Evolutionary conservation across 2,888 invertebrate species (phyloP).

Genomic region (Therioaphis trifolii): DNA sequence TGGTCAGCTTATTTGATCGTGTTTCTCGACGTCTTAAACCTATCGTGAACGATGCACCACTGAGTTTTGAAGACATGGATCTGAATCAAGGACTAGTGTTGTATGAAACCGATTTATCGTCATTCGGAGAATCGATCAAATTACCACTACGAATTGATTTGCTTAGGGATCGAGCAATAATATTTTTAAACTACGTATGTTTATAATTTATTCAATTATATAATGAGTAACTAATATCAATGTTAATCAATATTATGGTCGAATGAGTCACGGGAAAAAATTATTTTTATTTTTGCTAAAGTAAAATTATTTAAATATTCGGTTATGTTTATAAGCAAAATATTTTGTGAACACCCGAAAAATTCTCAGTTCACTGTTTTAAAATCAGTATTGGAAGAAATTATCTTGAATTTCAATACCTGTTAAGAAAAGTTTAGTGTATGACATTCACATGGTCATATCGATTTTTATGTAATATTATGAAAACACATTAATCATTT

Average conservation of each 20-base stretch:
- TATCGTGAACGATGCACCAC: conserved; percentile 68
- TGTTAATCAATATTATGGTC: neutral
- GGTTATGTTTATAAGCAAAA: too few species aligned
- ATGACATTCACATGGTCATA: too few species aligned
- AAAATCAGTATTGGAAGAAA: too few species aligned
- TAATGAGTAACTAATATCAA: too few species aligned
- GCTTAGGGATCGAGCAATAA: conserved; percentile 79
- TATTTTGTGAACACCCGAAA: neutral
- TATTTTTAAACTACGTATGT: conserved; percentile 71
- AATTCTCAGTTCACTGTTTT: too few species aligned
- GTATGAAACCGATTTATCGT: conserved; percentile 71
- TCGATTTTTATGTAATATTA: too few species aligned
- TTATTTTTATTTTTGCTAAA: too few species aligned
- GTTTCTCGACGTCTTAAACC: neutral
- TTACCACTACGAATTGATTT: conserved; percentile 72
- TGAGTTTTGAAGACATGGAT: conserved; percentile 75
- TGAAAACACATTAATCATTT: too few species aligned
- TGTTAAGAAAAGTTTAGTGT: too few species aligned
- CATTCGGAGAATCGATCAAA: conserved; percentile 26
- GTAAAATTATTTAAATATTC: too few species aligned
- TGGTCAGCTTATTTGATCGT: conserved; percentile 68
- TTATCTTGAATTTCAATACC: too few species aligned
- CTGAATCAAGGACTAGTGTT: conserved; percentile 75
- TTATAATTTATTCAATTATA: too few species aligned
- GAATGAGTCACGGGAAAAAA: neutral